Evolutionary conservation across 2,888 invertebrate genomes (phyloP), one percentile per base, ranked within the genome.

Genomic region (Hemistola chrysoprasaria): DNA sequence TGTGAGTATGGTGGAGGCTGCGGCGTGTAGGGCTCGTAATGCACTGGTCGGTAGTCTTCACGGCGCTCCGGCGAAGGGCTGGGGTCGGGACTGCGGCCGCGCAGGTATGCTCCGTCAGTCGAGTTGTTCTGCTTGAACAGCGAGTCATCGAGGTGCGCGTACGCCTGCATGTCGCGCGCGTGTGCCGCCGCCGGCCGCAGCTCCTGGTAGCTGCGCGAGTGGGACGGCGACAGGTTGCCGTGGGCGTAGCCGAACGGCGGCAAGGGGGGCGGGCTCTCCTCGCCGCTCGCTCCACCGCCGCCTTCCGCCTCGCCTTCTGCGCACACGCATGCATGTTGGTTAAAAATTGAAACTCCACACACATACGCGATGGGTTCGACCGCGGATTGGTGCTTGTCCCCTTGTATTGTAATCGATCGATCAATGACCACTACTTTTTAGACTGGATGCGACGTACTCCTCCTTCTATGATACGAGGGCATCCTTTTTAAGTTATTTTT

Each of bases 141-240:
- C 59, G 66, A 55, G 59, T 76, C 77, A 57, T 78, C 78, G 62
- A 77, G 65, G 78, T 83, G 81, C 74, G 74, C 73, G 77, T 84
- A 83, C 59, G 78, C 51, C 74, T 80, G 82, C 84, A 84, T 81
- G 78, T 82, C 85, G 74, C 85, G 83, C 69, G 78, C 72, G 77
- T 73, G 69, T 72, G 78, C 56, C 59, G 59, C 69, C 66, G 68
- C 76, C 58, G 61, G 59, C 68, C 73, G 77, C 70, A 85, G 78
- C 83, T 85, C 85, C 77, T 85, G 83, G 83, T 85, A 84, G 83
- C 83, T 76, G 79, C 81, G 83, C 74, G 80, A 69, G 72, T 64
- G 77, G 68, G 78, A 68, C 74, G 83, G 78, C 69, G 81, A 76
- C 67, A 68, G 63, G 8, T 21, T 35, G 31, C 38, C 41, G 70